Percentiles rank a stretch among this genome's conserved stretches.
Conservation (phyloP, 2,113 vertebrate species). For the Pterocles orientalis region DNA sequence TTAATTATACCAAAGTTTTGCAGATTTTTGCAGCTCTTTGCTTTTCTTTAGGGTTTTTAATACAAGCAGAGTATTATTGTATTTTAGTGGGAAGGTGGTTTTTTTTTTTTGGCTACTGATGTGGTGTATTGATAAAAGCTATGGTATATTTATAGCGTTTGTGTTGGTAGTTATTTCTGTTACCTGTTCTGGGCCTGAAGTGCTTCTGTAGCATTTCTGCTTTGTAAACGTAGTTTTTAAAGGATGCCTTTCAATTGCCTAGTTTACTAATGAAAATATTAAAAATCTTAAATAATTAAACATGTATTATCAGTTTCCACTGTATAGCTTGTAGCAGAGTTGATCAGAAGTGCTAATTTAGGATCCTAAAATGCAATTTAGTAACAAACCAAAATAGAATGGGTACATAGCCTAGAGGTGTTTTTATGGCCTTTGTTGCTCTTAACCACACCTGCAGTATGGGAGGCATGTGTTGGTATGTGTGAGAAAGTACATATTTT, state of each 20-base stretch:
- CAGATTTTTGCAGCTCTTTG: background rate
- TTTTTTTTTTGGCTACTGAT: background rate
- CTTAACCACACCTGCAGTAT: conserved; percentile 36
- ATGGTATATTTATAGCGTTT: background rate
- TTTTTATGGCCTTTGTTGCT: conserved; percentile 58
- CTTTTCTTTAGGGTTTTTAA: background rate
- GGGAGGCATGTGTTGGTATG: conserved; percentile 48
- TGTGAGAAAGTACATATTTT: conserved; percentile 59
- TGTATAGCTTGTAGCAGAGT: background rate
- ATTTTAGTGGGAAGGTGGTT: background rate
- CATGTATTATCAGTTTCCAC: background rate
- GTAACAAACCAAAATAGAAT: background rate
- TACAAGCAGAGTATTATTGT: background rate
- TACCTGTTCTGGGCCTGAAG: background rate
- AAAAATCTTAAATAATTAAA: background rate
- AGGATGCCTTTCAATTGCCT: background rate
- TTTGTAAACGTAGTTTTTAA: background rate
- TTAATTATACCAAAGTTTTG: background rate
- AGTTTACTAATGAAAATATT: background rate
- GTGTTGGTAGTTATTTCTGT: background rate
- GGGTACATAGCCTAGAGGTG: conserved; percentile 45
- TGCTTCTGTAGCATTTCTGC: background rate
- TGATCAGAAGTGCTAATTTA: conserved; percentile 20
- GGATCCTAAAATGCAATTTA: conserved; percentile 3
- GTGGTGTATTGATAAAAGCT: background rate